These are phyloP conservation scores for Larimichthys crocea DNA, from an alignment of 2,113 vertebrate species.

Conservation along the genomic window DNA sequence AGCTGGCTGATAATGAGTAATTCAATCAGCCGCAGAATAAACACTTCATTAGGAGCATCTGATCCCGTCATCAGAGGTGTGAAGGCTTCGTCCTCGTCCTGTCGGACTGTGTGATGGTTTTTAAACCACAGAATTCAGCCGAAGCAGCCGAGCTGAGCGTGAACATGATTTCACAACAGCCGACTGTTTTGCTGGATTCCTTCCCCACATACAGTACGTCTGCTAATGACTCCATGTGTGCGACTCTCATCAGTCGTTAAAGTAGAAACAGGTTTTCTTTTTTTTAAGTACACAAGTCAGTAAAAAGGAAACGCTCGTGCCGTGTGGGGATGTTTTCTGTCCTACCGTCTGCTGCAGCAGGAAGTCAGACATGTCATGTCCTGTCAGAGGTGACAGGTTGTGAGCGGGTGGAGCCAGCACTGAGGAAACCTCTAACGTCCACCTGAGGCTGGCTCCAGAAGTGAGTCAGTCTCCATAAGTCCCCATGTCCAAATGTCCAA, in stretches of 20 bases:
- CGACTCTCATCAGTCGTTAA: background rate
- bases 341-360: slow-evolving; percentile 9
- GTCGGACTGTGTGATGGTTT: slow-evolving; percentile 27
- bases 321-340: slow-evolving; percentile 41
- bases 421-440: background rate
- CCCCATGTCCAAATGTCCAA: no score
- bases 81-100: slow-evolving; percentile 14
- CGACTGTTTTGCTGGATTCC: slow-evolving; percentile 25
- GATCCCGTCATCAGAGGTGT: background rate
- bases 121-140: slow-evolving; percentile 36
- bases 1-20: slow-evolving; percentile 35
- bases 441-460: no score
- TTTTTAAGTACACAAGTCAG: background rate
- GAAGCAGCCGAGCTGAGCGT: slow-evolving; percentile 16
- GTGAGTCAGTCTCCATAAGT: no score
- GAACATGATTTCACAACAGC: slow-evolving; percentile 49
- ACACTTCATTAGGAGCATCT: slow-evolving; percentile 16
- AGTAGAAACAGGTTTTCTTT: background rate
- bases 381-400: slow-evolving; percentile 55
- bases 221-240: slow-evolving; percentile 42
- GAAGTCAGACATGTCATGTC: slow-evolving; percentile 57
- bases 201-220: slow-evolving; percentile 14
- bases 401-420: background rate
- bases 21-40: slow-evolving; percentile 35
- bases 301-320: background rate